phyloP scores from a whole-genome alignment of 2,888 invertebrate genomes.

The Drosophila paracracens region DNA sequence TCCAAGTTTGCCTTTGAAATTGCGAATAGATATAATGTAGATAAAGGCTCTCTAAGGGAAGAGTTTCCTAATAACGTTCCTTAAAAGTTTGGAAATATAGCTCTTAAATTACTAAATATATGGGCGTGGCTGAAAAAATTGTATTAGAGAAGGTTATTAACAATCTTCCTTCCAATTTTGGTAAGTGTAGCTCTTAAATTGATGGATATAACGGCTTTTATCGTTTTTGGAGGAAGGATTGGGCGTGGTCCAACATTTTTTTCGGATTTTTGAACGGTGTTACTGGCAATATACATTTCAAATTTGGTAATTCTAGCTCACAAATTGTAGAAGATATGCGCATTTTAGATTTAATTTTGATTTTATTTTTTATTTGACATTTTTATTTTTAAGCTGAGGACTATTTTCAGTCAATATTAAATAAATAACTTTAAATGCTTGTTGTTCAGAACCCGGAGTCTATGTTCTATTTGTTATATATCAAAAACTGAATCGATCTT shows the following conservation, averaged over 20 bases:
- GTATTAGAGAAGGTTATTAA: too few relatives aligned
- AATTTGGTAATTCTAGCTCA: accelerated
- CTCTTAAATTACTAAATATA: background rate
- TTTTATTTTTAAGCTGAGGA: background rate
- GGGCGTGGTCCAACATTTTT: background rate
- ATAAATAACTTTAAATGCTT: background rate
- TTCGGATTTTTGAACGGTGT: background rate
- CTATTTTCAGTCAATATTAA: background rate
- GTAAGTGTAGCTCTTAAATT: background rate
- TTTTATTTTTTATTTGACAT: background rate
- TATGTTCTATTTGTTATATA: background rate
- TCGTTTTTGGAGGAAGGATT: background rate
- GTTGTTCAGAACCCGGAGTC: too few relatives aligned
- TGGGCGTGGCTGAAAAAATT: too few relatives aligned
- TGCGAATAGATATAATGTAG: too few relatives aligned
- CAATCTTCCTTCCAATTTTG: background rate
- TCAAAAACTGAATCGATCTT: background rate
- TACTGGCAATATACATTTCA: accelerated
- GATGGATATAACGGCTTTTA: accelerated
- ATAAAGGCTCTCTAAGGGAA: background rate
- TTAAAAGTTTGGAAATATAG: background rate
- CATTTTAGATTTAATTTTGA: background rate
- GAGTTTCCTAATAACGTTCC: background rate
- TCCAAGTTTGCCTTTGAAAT: background rate
- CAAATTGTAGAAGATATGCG: background rate